Percentiles rank a stretch among this genome's conserved stretches.
Conservation (phyloP, 1,140 invertebrate species). For the Pogonomyrmex barbatus region DNA sequence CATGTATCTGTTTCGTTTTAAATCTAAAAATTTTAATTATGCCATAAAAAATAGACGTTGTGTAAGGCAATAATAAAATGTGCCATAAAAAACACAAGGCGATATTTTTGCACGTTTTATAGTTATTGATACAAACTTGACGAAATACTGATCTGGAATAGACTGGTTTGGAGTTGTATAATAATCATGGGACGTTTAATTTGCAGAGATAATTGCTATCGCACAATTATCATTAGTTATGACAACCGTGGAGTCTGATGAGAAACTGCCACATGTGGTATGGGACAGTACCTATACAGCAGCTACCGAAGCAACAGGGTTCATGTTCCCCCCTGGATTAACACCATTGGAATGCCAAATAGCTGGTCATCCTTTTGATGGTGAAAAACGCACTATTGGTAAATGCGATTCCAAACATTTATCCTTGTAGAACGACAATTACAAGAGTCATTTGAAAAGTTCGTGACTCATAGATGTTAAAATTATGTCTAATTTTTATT, state of each 20-base stretch:
- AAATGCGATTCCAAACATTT: constrained; percentile 65
- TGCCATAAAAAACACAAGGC: not conserved
- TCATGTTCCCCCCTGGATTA: constrained; percentile 77
- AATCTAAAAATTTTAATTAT: not conserved
- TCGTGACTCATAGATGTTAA: too few species aligned
- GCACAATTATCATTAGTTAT: constrained; percentile 53
- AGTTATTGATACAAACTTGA: not conserved
- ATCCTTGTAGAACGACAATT: too few species aligned
- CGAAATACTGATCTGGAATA: not conserved
- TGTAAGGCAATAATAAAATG: not conserved
- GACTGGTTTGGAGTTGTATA: not conserved
- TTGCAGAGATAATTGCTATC: constrained; percentile 66
- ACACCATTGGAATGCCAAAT: constrained; percentile 88
- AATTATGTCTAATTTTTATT: too few species aligned
- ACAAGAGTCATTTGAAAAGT: too few species aligned
- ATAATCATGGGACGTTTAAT: constrained; percentile 67
- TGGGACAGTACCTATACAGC: constrained; percentile 10
- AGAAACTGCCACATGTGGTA: constrained; percentile 62
- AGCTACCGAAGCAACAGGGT: constrained; percentile 31
- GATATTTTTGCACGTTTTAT: not conserved
- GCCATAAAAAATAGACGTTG: not conserved
- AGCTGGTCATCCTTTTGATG: constrained; percentile 89
- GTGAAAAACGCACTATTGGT: constrained; percentile 87
- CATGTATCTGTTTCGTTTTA: not conserved
- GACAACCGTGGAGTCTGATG: constrained; percentile 69